Conservation (phyloP, 1,140 invertebrate genomes). For the Geopemphigus sp. region DNA sequence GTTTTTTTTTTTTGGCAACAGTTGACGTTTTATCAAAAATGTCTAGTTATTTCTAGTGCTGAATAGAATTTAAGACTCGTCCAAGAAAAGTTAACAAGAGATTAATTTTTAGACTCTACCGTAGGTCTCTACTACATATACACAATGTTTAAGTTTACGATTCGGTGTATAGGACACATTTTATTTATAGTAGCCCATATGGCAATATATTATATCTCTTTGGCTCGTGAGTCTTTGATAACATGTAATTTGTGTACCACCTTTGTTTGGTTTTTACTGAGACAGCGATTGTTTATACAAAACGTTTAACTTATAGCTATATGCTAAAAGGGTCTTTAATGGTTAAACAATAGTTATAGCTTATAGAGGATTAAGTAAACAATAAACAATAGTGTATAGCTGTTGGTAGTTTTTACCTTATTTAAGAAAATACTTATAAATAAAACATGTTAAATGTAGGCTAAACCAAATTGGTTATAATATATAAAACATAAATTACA, state of each 20-base stretch:
- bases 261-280: neutral
- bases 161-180: neutral
- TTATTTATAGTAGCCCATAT: conserved; percentile 36
- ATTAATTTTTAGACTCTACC: neutral
- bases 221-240: conserved; percentile 14
- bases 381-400: neutral
- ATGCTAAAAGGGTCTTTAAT: neutral
- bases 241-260: conserved; percentile 17
- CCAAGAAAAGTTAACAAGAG: conserved; percentile 12
- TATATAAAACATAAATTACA: neutral
- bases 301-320: neutral
- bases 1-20: conserved; percentile 10
- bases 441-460: neutral
- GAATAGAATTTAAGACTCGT: neutral
- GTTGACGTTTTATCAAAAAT: neutral
- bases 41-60: conserved; percentile 5
- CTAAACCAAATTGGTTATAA: neutral
- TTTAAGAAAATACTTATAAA: neutral
- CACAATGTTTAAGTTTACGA: neutral
- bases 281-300: neutral
- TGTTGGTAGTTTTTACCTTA: neutral
- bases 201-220: neutral
- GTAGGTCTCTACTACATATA: neutral
- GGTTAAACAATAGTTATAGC: too few relatives aligned
- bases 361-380: neutral